phyloP scores from a whole-genome alignment of 35 echinoderm and acorn worm genomes.

The Amphiura filiformis region DNA sequence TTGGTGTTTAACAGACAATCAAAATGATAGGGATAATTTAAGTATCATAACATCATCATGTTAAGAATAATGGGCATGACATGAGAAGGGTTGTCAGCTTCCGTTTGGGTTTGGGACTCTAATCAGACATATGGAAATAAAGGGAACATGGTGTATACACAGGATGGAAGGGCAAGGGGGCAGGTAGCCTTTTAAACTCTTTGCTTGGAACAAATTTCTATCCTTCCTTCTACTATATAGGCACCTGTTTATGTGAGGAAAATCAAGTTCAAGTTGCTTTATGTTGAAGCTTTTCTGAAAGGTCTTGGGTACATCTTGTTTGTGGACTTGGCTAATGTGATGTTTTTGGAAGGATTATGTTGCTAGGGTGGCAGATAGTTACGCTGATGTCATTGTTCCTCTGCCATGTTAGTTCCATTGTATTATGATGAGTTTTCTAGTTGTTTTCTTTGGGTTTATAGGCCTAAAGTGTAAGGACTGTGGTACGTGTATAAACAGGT shows the following conservation, averaged over 20 bases:
- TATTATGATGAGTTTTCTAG: too few relatives aligned
- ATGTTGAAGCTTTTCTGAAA: not conserved
- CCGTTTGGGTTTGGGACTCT: not conserved
- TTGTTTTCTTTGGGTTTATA: too few relatives aligned
- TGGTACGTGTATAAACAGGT: too few relatives aligned
- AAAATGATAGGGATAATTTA: too few relatives aligned
- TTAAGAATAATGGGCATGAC: too few relatives aligned
- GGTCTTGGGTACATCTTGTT: not conserved
- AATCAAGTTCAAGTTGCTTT: not conserved
- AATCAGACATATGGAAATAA: not conserved
- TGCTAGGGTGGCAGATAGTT: too few relatives aligned
- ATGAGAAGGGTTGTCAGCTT: too few relatives aligned
- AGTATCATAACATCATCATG: too few relatives aligned
- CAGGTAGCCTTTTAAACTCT: not conserved
- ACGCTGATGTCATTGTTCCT: too few relatives aligned
- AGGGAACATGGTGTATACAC: not conserved
- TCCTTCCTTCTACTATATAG: not conserved
- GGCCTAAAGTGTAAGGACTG: too few relatives aligned
- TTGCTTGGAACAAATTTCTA: not conserved
- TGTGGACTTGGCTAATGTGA: not conserved
- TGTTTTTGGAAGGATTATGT: not conserved
- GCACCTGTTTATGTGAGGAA: not conserved
- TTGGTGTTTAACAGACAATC: too few relatives aligned
- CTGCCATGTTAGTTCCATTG: too few relatives aligned
- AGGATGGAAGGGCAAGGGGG: not conserved